Evolutionary conservation across 2,113 vertebrate genomes (phyloP), one percentile per base, ranked within the genome.

Genomic region (Eidolon helvum): DNA sequence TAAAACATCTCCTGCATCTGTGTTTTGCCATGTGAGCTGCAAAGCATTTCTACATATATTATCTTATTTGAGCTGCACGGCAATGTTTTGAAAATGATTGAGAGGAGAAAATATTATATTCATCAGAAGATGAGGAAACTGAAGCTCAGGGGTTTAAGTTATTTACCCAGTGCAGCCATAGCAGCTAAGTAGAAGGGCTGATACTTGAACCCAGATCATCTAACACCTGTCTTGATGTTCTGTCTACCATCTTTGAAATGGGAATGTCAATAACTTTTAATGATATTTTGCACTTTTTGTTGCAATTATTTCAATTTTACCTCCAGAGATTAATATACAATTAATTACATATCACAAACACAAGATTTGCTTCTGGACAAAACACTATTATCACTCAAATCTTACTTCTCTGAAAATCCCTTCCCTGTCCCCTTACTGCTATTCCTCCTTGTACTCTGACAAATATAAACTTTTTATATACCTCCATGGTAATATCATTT

Each of bases 1-100:
- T 57, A 95, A 92, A 94, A 92, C 53, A 72, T 92, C 45, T 40
- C 48, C 66, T 22, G 59, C 22, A 86, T 97, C 72, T 94, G 83
- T 80, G 45, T 86, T 33, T 94, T 94, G 33, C 66, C 83, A 68
- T 69, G 57, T 92, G 59, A 92, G 72, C 43, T 94, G n/a, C 59
- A 80, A 59, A 94, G 35, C 40, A 43, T 91, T 22, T 95, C 66
- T 95, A 40, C 11, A 22, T 75, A 28, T 63, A 84, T 94, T 91
- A 87, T 71, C 14, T 55, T 75, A 91, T 75, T 91, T 95, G 55
- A 96, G 40, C 45, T 50, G 28, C 65, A 38, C 21, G 63, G 78
- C 22, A 96, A 91, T 38, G 26, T 95, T 94, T 95, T 33, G 26
- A 91, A 96, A 95, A 84, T 88, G 50, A 63, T 89, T 48, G 12